phyloP scores from a whole-genome alignment of 2,888 invertebrate species.

The Melanostoma scalare region DNA sequence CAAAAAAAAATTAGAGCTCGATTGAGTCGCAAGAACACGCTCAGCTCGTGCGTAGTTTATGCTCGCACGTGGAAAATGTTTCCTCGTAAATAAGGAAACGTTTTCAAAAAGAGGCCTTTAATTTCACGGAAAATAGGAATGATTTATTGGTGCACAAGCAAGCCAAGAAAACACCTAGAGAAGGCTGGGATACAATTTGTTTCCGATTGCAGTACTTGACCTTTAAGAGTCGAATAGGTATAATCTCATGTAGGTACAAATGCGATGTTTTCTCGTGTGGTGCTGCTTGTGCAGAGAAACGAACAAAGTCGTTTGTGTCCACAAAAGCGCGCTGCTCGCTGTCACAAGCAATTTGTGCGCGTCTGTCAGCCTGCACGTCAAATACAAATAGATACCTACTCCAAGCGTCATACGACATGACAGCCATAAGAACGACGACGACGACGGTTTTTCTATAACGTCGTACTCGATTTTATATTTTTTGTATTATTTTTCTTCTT shows the following conservation, averaged over 20 bases:
- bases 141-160: too few relatives aligned
- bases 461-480: conserved; percentile 24
- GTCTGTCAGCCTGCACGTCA: conserved; percentile 62
- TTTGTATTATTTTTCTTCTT: too few relatives aligned
- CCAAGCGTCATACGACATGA: conserved; percentile 36
- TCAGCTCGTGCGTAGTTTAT: neutral
- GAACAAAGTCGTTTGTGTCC: conserved; percentile 64
- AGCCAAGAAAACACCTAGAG: too few relatives aligned
- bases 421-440: conserved; percentile 33
- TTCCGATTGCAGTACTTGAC: neutral
- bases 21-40: neutral
- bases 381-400: conserved; percentile 58
- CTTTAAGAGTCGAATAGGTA: conserved; percentile 5
- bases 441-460: conserved; percentile 55
- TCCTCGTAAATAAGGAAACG: neutral
- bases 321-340: conserved; percentile 67
- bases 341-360: conserved; percentile 70
- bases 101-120: too few relatives aligned
- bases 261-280: conserved; percentile 47
- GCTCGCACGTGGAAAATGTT: neutral
- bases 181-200: neutral
- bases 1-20: conserved; percentile 9
- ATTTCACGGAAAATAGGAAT: too few relatives aligned
- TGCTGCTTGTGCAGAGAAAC: conserved; percentile 11
- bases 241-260: conserved; percentile 18